Conservation (phyloP, 2,888 invertebrate species). For the Eupithecia pulchellata region DNA sequence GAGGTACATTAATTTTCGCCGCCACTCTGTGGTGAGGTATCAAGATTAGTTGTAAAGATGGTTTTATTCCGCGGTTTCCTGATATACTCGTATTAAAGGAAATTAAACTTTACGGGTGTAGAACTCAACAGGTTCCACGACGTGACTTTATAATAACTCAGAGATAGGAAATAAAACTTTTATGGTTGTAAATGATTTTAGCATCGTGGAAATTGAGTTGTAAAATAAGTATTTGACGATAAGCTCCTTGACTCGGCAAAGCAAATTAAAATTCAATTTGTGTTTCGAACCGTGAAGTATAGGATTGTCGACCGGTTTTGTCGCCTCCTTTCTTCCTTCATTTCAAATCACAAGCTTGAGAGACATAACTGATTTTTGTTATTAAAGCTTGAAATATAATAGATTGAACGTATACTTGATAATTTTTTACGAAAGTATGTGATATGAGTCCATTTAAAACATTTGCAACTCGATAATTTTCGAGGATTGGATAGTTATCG, state of each 20-base stretch:
- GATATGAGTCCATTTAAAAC: background rate
- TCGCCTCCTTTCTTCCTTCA: constrained; percentile 78
- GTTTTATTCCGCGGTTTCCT: constrained; percentile 28
- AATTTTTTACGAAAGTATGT: no score
- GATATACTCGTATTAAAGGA: constrained; percentile 26
- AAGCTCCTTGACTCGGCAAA: constrained; percentile 80
- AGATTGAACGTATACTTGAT: no score
- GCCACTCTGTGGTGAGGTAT: constrained; percentile 43
- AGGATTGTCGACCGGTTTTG: constrained; percentile 79
- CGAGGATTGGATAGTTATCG: background rate
- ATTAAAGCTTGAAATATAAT: background rate
- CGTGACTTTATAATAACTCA: constrained; percentile 32
- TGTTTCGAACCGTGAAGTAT: constrained; percentile 79
- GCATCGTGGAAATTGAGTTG: constrained; percentile 70
- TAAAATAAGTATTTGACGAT: constrained; percentile 80
- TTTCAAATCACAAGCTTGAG: constrained; percentile 71
- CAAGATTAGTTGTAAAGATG: constrained; percentile 46
- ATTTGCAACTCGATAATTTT: background rate
- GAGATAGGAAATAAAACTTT: constrained; percentile 36
- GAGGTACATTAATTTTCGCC: constrained; percentile 63
- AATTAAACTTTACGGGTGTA: constrained; percentile 26
- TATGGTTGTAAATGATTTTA: constrained; percentile 58
- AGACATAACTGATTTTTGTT: constrained; percentile 55
- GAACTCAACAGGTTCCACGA: constrained; percentile 42
- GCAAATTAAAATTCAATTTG: constrained; percentile 84